A percentile compares a stretch with the other conserved stretches of the same genome.
These are phyloP conservation scores for Elysia crispata DNA, from an alignment of 2,888 invertebrate species.

Conservation along the genomic window DNA sequence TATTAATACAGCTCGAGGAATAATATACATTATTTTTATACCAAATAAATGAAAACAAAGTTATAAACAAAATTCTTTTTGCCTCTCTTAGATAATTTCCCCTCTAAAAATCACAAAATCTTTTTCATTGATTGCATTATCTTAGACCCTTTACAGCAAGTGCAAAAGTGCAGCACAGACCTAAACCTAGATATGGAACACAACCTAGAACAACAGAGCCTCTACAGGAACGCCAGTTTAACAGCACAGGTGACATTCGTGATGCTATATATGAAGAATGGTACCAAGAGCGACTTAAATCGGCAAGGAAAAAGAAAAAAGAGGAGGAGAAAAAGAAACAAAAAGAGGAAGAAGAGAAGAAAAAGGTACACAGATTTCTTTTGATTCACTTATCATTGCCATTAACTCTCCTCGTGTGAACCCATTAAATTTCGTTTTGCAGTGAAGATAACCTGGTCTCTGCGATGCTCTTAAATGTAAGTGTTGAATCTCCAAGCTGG, in stretches of 20 bases:
- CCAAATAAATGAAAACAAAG: too few species aligned
- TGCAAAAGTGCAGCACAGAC: constrained; percentile 57
- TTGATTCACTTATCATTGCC: background rate
- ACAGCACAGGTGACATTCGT: constrained; percentile 65
- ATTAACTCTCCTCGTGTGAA: too few species aligned
- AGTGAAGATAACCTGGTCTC: too few species aligned
- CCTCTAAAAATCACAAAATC: background rate
- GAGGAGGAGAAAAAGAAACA: constrained; percentile 65
- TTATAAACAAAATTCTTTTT: too few species aligned
- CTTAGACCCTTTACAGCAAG: constrained; percentile 52
- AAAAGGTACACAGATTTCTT: constrained; percentile 57
- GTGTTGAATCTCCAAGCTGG: too few species aligned
- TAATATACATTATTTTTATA: too few species aligned
- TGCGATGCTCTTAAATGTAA: too few species aligned
- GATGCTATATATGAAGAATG: constrained; percentile 69
- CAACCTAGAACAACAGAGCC: constrained; percentile 58
- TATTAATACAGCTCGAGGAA: too few species aligned
- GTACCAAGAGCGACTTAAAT: constrained; percentile 61
- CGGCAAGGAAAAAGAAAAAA: constrained; percentile 56
- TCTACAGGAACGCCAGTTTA: constrained; percentile 57
- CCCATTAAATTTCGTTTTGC: too few species aligned
- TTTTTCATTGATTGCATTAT: background rate
- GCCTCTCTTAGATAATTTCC: too few species aligned
- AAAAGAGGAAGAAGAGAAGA: constrained; percentile 66
- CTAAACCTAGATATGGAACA: constrained; percentile 68